Conservation (phyloP, 2,113 vertebrate species). For the Tenebrosternarchus preto region DNA sequence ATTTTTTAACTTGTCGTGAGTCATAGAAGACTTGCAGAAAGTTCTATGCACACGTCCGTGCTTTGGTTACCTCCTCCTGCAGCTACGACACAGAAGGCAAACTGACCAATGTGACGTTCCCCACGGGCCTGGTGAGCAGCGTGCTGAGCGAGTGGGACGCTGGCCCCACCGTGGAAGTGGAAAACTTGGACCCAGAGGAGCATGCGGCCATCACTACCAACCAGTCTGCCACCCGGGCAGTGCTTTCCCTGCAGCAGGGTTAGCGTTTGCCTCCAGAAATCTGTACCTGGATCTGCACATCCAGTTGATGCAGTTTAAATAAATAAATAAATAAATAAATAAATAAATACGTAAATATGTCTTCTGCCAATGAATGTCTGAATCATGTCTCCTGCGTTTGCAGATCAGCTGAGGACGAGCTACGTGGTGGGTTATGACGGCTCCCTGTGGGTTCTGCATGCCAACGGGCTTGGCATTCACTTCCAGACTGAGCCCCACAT, state of each 20-base stretch:
- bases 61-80: conserved; percentile 32
- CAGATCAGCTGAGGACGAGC: conserved; percentile 93
- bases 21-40: too few species aligned
- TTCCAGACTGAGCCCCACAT: conserved; percentile 96
- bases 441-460: conserved; percentile 89
- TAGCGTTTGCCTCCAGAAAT: conserved; percentile 43
- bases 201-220: conserved; percentile 95
- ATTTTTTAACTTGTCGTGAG: too few species aligned
- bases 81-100: conserved; percentile 96
- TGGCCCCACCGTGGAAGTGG: conserved; percentile 89
- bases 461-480: conserved; percentile 93
- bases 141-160: conserved; percentile 89
- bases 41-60: too few species aligned
- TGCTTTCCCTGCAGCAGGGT: conserved; percentile 97
- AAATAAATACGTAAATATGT: too few species aligned
- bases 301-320: too few species aligned
- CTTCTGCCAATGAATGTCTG: too few species aligned
- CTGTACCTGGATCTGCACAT: too few species aligned
- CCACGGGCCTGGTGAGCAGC: conserved; percentile 92
- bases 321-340: too few species aligned
- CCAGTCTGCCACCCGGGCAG: conserved; percentile 87
- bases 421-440: conserved; percentile 94
- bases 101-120: conserved; percentile 95
- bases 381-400: conserved; percentile 27
- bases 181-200: conserved; percentile 90